Conservation (phyloP, 2,797 vertebrate species). For the Sylvia borin region DNA sequence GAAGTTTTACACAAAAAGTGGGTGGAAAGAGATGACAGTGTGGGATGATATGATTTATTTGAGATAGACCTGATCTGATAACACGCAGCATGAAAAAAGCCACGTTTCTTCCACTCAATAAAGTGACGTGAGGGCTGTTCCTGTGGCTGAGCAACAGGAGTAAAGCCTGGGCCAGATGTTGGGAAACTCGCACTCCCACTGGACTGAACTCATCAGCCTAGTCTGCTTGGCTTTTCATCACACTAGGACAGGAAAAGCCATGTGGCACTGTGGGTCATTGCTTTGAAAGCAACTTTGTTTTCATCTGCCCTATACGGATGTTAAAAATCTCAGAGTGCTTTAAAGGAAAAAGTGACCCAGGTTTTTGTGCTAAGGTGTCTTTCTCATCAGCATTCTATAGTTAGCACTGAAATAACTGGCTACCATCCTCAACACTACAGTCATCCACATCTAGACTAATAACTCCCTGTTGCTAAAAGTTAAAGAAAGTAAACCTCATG, state of each 20-base stretch:
- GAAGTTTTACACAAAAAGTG: neutral
- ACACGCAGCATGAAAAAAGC: neutral
- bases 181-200: neutral
- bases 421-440: neutral
- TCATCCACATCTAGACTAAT: neutral
- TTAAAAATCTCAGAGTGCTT: constrained; percentile 5
- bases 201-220: neutral
- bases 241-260: constrained; percentile 36
- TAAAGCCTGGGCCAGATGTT: neutral
- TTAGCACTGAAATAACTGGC: neutral
- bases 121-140: accelerated
- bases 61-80: neutral
- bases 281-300: constrained; percentile 52
- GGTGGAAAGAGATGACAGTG: neutral
- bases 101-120: neutral
- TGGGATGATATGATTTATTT: neutral
- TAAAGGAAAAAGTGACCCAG: neutral
- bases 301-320: neutral
- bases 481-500: neutral
- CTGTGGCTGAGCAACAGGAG: neutral
- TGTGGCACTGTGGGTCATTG: neutral
- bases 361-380: neutral
- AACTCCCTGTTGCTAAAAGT: neutral
- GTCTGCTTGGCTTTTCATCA: neutral
- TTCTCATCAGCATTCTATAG: neutral